phyloP scores from a whole-genome alignment of 2,113 vertebrate species.

The Epinephelus lanceolatus region DNA sequence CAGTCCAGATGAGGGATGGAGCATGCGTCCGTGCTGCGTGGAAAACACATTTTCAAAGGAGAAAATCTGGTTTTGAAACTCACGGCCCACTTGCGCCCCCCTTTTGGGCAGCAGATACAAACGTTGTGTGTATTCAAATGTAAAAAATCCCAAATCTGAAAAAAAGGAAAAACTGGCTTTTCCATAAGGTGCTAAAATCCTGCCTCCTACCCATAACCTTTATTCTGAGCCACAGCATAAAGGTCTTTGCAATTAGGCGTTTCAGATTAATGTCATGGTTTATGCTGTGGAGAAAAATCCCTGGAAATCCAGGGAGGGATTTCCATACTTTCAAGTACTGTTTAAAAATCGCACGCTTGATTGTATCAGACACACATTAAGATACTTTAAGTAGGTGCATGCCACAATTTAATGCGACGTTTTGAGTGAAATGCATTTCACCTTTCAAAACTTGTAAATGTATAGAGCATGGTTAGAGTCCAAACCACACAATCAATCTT shows the following conservation, averaged over 20 bases:
- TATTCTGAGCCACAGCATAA: conserved; percentile 20
- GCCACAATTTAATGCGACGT: conserved; percentile 40
- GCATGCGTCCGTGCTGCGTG: conserved; percentile 60
- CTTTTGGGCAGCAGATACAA: conserved; percentile 50
- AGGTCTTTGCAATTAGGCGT: conserved; percentile 28
- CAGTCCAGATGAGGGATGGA: conserved; percentile 84
- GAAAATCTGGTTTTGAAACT: conserved; percentile 82
- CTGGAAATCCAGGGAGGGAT: conserved; percentile 5
- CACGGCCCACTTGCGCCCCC: background rate
- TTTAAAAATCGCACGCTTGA: conserved; percentile 1
- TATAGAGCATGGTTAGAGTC: conserved; percentile 49
- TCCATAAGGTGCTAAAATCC: conserved; percentile 40
- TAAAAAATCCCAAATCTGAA: conserved; percentile 57
- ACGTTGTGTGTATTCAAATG: conserved; percentile 58
- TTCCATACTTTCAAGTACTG: conserved; percentile 16
- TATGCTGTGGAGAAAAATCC: conserved; percentile 14
- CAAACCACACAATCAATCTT: conserved; percentile 74
- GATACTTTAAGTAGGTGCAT: conserved; percentile 60
- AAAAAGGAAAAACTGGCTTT: conserved; percentile 51
- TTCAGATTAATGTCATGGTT: conserved; percentile 42
- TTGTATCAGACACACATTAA: conserved; percentile 44
- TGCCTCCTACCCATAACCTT: conserved; percentile 32
- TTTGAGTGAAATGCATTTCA: conserved; percentile 55
- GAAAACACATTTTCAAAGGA: conserved; percentile 87
- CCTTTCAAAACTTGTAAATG: conserved; percentile 62